A percentile compares a stretch with the other conserved stretches of the same genome.
phyloP scores from a whole-genome alignment of 2,888 invertebrate genomes.

The Palloptera scutellata region DNA sequence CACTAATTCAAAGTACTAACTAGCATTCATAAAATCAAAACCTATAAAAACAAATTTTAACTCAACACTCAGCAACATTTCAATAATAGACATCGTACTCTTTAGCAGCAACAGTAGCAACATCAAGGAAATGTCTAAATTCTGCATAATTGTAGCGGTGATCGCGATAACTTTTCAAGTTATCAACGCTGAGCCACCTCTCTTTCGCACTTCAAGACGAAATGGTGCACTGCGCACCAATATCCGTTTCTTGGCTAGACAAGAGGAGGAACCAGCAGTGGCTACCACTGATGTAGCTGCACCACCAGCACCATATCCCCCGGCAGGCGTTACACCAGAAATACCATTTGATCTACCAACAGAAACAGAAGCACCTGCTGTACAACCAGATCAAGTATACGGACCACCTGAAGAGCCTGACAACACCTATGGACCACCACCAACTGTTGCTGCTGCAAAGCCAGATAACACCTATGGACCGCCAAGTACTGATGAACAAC shows the following conservation, averaged over 20 bases:
- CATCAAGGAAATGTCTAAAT: constrained; percentile 45
- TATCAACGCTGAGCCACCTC: constrained; percentile 42
- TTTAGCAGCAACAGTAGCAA: constrained; percentile 1
- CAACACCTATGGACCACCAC: constrained; percentile 50
- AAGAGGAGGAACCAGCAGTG: constrained; percentile 43
- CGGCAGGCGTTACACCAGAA: constrained; percentile 54
- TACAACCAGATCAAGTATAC: constrained; percentile 49
- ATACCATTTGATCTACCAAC: constrained; percentile 54
- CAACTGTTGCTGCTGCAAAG: constrained; percentile 1
- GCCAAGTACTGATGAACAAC: constrained; percentile 29
- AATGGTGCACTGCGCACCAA: constrained; percentile 21
- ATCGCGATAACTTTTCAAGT: constrained; percentile 41
- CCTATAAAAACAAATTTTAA: constrained; percentile 23
- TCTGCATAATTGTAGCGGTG: constrained; percentile 40
- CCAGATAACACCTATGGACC: constrained; percentile 40
- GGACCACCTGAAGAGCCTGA: constrained; percentile 48
- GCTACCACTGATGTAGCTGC: constrained; percentile 39
- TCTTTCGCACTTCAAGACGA: constrained; percentile 37
- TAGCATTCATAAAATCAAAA: constrained; percentile 9
- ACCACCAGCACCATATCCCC: constrained; percentile 49
- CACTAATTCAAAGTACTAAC: neutral
- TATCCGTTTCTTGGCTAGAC: constrained; percentile 45
- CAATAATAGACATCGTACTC: constrained; percentile 27
- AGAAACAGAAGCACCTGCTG: constrained; percentile 46
- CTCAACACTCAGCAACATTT: constrained; percentile 30